Conservation (phyloP, 2,797 vertebrate species). For the Urocyon cinereoargenteus region DNA sequence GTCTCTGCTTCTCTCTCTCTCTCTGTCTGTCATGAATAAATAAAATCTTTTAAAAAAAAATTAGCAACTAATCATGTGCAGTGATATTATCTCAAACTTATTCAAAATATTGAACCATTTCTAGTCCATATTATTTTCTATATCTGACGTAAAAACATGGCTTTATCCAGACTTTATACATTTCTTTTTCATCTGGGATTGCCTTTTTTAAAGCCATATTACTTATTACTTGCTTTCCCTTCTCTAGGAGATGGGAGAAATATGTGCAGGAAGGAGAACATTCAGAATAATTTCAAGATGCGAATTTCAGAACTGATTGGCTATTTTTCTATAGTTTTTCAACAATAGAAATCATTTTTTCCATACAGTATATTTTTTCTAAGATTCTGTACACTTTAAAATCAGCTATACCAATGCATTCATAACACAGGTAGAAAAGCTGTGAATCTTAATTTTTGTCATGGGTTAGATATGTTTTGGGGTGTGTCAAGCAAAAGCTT, state of each 20-base stretch:
- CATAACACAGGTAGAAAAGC: not conserved
- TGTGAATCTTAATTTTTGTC: not conserved
- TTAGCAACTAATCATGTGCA: slow-evolving; percentile 16
- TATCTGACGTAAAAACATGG: not conserved
- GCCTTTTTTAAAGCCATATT: not conserved
- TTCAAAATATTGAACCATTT: not conserved
- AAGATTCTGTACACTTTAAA: not conserved
- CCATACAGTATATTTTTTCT: not conserved
- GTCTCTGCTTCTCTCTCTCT: too few species aligned
- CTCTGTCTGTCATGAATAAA: too few species aligned
- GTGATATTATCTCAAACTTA: not conserved
- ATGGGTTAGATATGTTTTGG: slow-evolving; percentile 26
- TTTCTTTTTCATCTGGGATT: slow-evolving; percentile 8
- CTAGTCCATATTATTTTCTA: not conserved
- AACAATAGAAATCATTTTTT: not conserved
- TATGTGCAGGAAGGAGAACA: not conserved
- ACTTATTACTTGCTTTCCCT: not conserved
- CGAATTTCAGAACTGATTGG: slow-evolving; percentile 9
- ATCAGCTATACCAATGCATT: not conserved
- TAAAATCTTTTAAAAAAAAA: not conserved
- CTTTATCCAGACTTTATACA: not conserved
- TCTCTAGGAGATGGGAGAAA: not conserved
- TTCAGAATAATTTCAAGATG: slow-evolving; percentile 44
- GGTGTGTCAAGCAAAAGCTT: not conserved
- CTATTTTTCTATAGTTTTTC: not conserved